These are phyloP conservation scores for Desmophyllum pertusum DNA, from an alignment of 92 coral and sea anemone species.

Conservation along the genomic window DNA sequence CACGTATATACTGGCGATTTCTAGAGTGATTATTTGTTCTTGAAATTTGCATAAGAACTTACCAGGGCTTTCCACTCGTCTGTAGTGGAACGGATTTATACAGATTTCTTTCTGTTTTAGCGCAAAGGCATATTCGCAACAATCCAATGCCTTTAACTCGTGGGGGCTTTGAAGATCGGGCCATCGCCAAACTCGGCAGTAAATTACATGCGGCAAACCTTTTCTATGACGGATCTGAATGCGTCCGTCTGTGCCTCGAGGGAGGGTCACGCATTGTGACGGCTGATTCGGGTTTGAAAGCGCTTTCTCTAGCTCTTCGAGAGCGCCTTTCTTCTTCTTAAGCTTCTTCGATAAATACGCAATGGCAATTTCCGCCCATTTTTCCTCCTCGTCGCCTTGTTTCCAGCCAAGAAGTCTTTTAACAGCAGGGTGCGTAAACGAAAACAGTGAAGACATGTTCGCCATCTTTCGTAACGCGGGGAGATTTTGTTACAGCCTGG, in stretches of 20 bases:
- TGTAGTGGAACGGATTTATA: slow-evolving; percentile 94
- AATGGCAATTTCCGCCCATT: slow-evolving; percentile 98
- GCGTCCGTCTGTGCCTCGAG: slow-evolving; percentile 94
- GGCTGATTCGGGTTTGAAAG: slow-evolving; percentile 93
- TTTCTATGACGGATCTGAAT: slow-evolving; percentile 95
- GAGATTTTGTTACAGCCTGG: not conserved
- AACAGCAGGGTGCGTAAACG: slow-evolving; percentile 97
- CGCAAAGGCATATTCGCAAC: slow-evolving; percentile 95
- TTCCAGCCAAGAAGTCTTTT: slow-evolving; percentile 97
- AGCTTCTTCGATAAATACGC: slow-evolving; percentile 89
- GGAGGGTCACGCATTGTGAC: slow-evolving; percentile 93
- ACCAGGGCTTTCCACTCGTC: slow-evolving; percentile 99
- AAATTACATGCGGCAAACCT: slow-evolving; percentile 97
- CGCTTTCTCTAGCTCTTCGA: slow-evolving; percentile 95
- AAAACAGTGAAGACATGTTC: slow-evolving; percentile 94
- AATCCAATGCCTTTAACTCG: slow-evolving; percentile 94
- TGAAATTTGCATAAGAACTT: too few relatives aligned
- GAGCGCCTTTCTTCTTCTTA: slow-evolving; percentile 93
- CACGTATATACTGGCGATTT: too few relatives aligned
- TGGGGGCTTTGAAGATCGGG: slow-evolving; percentile 99
- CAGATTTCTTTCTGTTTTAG: slow-evolving; percentile 94
- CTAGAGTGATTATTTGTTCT: too few relatives aligned
- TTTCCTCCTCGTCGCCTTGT: slow-evolving; percentile 98
- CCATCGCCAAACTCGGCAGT: slow-evolving; percentile 99
- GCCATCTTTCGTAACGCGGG: slow-evolving; percentile 47